phyloP scores from a whole-genome alignment of 2,797 vertebrate species.

The Melanitta fusca region DNA sequence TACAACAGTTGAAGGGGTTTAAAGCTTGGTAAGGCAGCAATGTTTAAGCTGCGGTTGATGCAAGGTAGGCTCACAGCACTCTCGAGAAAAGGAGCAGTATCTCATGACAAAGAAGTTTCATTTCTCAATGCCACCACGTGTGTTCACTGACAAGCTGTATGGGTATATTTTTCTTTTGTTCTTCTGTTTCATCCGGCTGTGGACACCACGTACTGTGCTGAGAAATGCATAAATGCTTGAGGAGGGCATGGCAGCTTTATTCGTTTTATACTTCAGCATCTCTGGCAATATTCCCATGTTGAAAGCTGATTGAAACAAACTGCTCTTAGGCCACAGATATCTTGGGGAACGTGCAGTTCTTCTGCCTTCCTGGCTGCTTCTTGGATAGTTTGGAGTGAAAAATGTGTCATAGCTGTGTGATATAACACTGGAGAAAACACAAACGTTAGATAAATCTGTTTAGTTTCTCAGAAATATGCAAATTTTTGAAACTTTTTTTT shows the following conservation, averaged over 20 bases:
- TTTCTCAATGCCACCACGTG: background rate
- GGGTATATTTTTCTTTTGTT: background rate
- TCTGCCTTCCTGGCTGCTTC: constrained; percentile 12
- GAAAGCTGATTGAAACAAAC: constrained; percentile 15
- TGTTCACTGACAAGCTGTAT: background rate
- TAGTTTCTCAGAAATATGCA: background rate
- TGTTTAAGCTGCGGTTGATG: background rate
- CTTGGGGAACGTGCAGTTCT: constrained; percentile 7
- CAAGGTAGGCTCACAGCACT: background rate
- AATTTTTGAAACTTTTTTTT: background rate
- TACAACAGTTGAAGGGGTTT: background rate
- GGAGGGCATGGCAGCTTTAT: background rate
- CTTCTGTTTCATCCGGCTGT: background rate
- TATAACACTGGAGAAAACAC: background rate
- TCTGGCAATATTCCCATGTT: background rate
- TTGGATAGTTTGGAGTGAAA: background rate
- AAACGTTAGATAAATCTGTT: background rate
- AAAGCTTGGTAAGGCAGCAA: background rate
- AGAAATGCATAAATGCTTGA: background rate
- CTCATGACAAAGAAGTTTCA: background rate
- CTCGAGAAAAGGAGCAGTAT: background rate
- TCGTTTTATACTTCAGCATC: background rate
- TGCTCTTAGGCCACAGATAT: background rate
- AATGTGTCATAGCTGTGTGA: constrained; percentile 23
- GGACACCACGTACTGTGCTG: background rate